phyloP scores from a whole-genome alignment of 2,888 invertebrate species.

The Epinotia bilunana region DNA sequence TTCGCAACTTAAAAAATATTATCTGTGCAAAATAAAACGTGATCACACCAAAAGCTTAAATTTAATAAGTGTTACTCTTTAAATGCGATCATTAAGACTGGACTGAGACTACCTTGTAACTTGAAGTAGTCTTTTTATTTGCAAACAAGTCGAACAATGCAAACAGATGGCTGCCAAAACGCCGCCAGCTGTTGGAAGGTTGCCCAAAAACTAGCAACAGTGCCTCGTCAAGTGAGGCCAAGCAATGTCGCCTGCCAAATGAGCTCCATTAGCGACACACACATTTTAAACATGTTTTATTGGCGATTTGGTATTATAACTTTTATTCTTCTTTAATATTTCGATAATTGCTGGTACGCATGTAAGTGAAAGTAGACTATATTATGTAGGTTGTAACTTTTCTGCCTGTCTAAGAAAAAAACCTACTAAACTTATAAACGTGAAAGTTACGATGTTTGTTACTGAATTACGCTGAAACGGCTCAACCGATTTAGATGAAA shows the following conservation, averaged over 20 bases:
- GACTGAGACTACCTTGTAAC: neutral
- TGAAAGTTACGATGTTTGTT: no score
- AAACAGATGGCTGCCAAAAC: constrained; percentile 38
- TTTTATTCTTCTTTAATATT: neutral
- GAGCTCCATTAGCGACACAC: constrained; percentile 24
- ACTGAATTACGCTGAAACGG: no score
- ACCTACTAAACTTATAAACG: no score
- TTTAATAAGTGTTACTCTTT: neutral
- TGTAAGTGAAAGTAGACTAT: neutral
- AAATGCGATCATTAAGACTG: neutral
- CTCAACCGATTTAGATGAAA: no score
- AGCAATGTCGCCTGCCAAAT: constrained; percentile 36
- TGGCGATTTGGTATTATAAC: neutral
- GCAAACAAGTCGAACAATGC: constrained; percentile 41
- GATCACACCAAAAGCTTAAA: neutral
- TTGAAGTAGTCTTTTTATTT: constrained; percentile 28
- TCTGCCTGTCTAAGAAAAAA: no score
- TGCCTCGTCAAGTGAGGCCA: constrained; percentile 23
- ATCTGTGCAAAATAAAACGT: neutral
- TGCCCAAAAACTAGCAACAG: constrained; percentile 42
- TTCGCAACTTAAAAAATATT: neutral
- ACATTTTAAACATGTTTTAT: constrained; percentile 6
- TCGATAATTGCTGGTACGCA: neutral
- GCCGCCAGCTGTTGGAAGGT: constrained; percentile 41
- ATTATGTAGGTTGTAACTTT: neutral